Base-by-base conservation (phyloP, 2,888 invertebrate genomes). In the Drosophila hawaiiensis region DNA sequence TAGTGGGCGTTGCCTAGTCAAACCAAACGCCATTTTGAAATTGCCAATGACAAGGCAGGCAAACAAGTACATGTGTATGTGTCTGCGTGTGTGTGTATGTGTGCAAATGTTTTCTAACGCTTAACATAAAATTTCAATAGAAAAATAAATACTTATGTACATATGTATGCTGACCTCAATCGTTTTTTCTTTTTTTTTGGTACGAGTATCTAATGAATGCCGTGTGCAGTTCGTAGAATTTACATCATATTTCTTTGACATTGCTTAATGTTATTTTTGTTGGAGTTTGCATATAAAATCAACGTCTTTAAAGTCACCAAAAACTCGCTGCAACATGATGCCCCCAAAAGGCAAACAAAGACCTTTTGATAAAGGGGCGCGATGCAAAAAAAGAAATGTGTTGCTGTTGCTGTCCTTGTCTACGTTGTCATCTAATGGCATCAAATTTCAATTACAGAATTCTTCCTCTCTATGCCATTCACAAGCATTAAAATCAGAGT, bases 391-490 rank as follows among this genome's bases (percentile, higher is more conserved):
- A 43, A 47, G 28, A 28, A 4, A 41, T 16, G 4, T 70, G 68
- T 66, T 72, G 68, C 49, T 66, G 53, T 49, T 60, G 59, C 49
- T 70, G 62, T 62, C 74, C 64, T 68, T 73, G 65, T 62, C 37
- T 60, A 75, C 28, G 56, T 84, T 85, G 85, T 85, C 90, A 90
- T 84, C 83, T 88, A 89, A 88, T 82, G 83, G 88, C 80, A 89
- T 92, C 91, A 91, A 90, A 92, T 92, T 92, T 91, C 92, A 92
- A 92, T 92, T 92, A 91, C 89, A 91, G 89, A 91, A 86, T 89
- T 90, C 64, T 87, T 85, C 54, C 16, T 35, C 55, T 37, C 25
- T 73, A 75, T 72, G 80, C 76, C 79, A 83, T 83, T 73, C 70
- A 78, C 55, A 59, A 31, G 69, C 76, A 76, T 78, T 68, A 66